Evolutionary conservation across 2,888 invertebrate genomes (phyloP).

Genomic region (Argyresthia goedartella): DNA sequence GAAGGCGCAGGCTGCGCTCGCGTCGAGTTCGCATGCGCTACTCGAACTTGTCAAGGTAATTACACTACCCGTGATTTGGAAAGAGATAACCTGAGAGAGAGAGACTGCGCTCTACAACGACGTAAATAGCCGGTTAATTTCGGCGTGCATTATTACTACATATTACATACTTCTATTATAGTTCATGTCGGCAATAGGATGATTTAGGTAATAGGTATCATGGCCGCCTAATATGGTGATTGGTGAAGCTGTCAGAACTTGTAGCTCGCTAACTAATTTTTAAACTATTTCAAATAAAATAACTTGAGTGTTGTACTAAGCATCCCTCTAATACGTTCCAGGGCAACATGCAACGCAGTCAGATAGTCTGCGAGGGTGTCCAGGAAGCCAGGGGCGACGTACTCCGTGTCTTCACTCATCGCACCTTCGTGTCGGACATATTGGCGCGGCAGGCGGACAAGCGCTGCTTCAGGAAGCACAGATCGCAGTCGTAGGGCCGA

Average conservation of each 20-base stretch:
- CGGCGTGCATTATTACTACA: no score
- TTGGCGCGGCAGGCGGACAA: constrained; percentile 93
- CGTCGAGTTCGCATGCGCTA: constrained; percentile 48
- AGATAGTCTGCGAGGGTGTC: constrained; percentile 92
- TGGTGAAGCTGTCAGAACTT: no score
- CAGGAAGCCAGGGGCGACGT: constrained; percentile 90
- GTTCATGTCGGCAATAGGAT: no score
- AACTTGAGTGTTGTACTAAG: no score
- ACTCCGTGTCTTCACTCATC: constrained; percentile 92
- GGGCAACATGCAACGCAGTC: constrained; percentile 96
- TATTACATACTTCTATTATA: no score
- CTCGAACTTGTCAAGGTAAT: constrained; percentile 54
- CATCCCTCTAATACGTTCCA: constrained; percentile 43
- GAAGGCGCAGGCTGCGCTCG: constrained; percentile 25
- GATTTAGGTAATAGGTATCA: no score
- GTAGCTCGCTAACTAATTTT: no score
- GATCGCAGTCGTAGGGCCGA: constrained; percentile 71
- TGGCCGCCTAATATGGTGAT: no score
- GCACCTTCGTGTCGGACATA: constrained; percentile 89
- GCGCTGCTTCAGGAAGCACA: constrained; percentile 91
- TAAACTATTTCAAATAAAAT: no score
- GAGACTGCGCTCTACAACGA: no score
- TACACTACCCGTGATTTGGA: background rate
- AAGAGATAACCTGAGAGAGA: no score
- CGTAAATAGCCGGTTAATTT: background rate